phyloP scores from a whole-genome alignment of 2,113 vertebrate species.

The Parotia lawesii region DNA sequence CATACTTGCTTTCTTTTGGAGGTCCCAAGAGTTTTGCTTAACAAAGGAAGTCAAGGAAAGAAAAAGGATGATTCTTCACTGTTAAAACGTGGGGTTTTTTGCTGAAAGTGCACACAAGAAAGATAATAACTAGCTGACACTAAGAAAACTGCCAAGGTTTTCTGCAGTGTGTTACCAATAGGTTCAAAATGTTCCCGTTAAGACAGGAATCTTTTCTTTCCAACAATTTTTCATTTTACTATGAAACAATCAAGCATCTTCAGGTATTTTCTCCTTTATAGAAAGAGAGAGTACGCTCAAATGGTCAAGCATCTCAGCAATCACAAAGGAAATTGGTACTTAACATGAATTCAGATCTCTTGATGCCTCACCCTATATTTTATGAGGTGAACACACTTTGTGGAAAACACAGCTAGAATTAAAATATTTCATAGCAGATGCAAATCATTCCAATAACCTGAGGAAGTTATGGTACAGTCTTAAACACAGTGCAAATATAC shows the following conservation, averaged over 20 bases:
- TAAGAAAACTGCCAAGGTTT: neutral
- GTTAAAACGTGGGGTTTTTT: neutral
- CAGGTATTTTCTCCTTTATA: neutral
- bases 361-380: neutral
- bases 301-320: neutral
- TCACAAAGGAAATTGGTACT: neutral
- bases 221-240: neutral
- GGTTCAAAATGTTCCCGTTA: neutral
- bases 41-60: neutral
- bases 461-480: neutral
- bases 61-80: neutral
- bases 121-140: neutral
- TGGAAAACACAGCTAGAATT: neutral
- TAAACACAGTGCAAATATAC: neutral
- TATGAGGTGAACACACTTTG: neutral
- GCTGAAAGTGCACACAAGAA: neutral
- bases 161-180: neutral
- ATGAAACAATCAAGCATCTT: neutral
- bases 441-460: neutral
- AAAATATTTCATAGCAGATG: neutral
- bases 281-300: neutral
- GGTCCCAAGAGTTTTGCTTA: neutral
- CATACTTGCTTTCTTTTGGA: neutral
- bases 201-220: neutral
- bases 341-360: neutral